Evolutionary conservation across 2,888 invertebrate species (phyloP), one percentile per base, ranked within the genome.

Genomic region (Auanema freiburgensis): DNA sequence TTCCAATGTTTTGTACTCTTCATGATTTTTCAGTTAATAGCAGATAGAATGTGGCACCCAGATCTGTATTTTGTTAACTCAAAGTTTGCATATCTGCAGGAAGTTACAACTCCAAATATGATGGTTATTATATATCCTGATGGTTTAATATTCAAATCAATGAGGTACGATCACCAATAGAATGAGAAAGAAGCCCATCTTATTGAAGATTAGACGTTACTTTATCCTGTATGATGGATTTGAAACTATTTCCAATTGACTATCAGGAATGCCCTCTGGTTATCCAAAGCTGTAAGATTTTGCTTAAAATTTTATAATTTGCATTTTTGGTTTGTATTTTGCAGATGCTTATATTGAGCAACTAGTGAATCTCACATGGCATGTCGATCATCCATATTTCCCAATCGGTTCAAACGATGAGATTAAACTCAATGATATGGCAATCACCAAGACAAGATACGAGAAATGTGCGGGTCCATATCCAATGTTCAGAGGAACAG

Each of bases 41-140:
- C 79, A 16, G 80, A 81, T 25, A 72, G 79, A 2, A 75, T 81
- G 46, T 77, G 77, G 77, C 71, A 77, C 51, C 79, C 79, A 3
- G 81, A 83, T 64, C 57, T 83, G 21, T 83, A 83, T 63, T 83
- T 83, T 61, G 82, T 83, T 49, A 83, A 83, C 65, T 74, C 78
- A 8, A 83, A 83, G 67, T 80, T 79, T 64, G 83, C 83, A 10
- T 83, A 81, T 57, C 57, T 81, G 1, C 71, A 74, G 67, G 68
- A 74, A 69, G 79, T 79, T n/a, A 78, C 78, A 14, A 78, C 74
- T 33, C 76, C 76, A 4, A 76, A 76, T 57, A 59, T 76, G 51
- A 71, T 76, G 70, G 73, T 76, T 12, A 73, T 82, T 59, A 78
- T 83, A 11, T 83, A 83, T 65, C 79, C 83, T 14, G 83, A 83